A percentile compares a stretch with the other conserved stretches of the same genome.
Conservation (phyloP, 2,888 invertebrate genomes). For the Salticus scenicus region DNA sequence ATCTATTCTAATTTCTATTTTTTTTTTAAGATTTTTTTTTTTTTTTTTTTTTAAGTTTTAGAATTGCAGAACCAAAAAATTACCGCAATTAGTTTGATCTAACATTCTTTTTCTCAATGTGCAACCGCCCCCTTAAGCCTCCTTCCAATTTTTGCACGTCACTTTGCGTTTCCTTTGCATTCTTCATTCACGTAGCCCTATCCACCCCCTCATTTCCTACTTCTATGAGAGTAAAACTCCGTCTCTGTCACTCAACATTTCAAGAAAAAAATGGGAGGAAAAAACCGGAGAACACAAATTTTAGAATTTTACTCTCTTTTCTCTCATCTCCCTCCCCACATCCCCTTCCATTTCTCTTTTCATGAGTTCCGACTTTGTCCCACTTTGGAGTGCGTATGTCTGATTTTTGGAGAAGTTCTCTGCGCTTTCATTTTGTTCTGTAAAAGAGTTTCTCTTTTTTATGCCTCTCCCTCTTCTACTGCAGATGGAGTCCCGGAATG, state of each 20-base stretch:
- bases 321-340: background rate
- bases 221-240: background rate
- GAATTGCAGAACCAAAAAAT: too few relatives aligned
- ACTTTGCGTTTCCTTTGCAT: slow-evolving; percentile 2
- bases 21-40: too few relatives aligned
- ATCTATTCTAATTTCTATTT: too few relatives aligned
- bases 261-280: background rate
- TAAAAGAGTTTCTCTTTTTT: too few relatives aligned
- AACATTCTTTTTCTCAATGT: background rate
- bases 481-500: background rate
- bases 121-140: background rate
- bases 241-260: background rate
- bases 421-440: background rate
- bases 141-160: background rate
- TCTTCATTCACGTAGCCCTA: background rate
- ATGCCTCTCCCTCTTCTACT: too few relatives aligned
- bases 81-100: too few relatives aligned
- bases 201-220: background rate
- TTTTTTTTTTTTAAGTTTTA: too few relatives aligned
- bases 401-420: background rate
- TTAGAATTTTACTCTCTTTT: background rate
- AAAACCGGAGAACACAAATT: background rate
- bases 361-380: background rate
- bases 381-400: background rate
- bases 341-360: background rate